Evolutionary conservation across 2,113 vertebrate species (phyloP), one percentile per base, ranked within the genome.

Genomic region (Tachycineta bicolor): DNA sequence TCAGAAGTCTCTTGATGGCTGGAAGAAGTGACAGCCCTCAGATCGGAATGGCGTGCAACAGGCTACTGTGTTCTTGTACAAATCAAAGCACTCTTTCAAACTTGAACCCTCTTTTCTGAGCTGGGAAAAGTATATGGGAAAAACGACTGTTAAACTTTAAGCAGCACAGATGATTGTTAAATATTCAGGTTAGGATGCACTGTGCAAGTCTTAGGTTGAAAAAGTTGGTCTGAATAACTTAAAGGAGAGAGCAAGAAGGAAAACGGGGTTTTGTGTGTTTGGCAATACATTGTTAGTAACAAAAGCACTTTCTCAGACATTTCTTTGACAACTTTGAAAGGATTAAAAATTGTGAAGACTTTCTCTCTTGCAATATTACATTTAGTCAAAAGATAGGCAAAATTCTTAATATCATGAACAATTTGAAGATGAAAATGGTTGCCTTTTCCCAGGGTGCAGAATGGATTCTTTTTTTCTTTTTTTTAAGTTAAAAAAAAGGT

Each of bases 11-110:
- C 75, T 83, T 94, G 95, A 97, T 82, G 90, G 79, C 71, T 94
- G 93, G 69, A 89, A 86, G 82, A 96, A 95, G 55, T 97, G 96
- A 97, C 96, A 97, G 91, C 83, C 81, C 83, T 96, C 93, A 95
- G 95, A 95, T 97, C 84, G 6, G 60, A 94, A 80, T 64, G 79
- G 56, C 0, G 4, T 83, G 89, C 95, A 97, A 97, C 91, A 96
- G 96, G 89, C 75, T 91, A 34, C 86, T 50, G 55, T 84, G 55
- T 31, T 95, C 88, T 93, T 97, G 94, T 87, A 81, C 53, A 92
- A 95, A 97, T 97, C 96, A 97, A 97, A 97, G 91, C 17, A 0
- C 25, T 74, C 83, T 77, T 96, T 97, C 89, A 93, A 78, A 89
- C 58, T 93, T 67, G 75, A 93, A 39, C 29, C 12, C 39, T 90